Conservation (phyloP, 1,140 invertebrate species). For the Spodoptera frugiperda region DNA sequence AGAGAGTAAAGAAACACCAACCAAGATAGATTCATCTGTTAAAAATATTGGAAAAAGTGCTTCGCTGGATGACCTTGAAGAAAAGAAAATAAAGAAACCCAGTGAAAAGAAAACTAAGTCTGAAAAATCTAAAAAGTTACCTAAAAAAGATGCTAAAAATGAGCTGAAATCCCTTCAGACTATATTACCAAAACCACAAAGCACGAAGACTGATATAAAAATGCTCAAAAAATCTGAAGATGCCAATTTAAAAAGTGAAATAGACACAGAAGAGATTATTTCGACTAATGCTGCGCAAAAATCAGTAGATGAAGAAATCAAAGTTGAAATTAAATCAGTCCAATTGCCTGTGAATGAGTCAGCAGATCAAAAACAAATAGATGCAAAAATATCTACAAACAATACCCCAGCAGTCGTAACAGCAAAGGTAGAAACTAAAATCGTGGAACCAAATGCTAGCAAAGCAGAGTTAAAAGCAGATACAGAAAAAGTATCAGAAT, state of each 20-base stretch:
- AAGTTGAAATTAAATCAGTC: background rate
- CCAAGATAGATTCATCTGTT: background rate
- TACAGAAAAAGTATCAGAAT: background rate
- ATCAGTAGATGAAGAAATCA: background rate
- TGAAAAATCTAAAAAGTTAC: slow-evolving; percentile 33
- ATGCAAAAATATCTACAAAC: background rate
- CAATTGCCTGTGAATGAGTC: background rate
- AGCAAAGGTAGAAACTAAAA: background rate
- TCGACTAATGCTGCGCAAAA: background rate
- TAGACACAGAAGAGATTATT: background rate
- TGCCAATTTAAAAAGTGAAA: background rate
- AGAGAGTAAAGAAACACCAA: no score
- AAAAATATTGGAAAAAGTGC: slow-evolving; percentile 39
- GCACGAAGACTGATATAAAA: background rate
- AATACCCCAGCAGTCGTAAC: background rate
- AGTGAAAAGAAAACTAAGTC: slow-evolving; percentile 40
- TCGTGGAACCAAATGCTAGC: background rate
- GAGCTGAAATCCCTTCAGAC: slow-evolving; percentile 9
- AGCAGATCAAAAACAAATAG: background rate
- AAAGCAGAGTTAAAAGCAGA: background rate
- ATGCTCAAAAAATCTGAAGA: background rate
- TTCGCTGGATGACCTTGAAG: slow-evolving; percentile 16
- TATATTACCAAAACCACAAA: background rate
- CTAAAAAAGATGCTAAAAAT: background rate
- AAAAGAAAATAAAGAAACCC: slow-evolving; percentile 6